These are phyloP conservation scores for Helicoverpa assulta DNA, from an alignment of 2,888 invertebrate species.

Conservation along the genomic window DNA sequence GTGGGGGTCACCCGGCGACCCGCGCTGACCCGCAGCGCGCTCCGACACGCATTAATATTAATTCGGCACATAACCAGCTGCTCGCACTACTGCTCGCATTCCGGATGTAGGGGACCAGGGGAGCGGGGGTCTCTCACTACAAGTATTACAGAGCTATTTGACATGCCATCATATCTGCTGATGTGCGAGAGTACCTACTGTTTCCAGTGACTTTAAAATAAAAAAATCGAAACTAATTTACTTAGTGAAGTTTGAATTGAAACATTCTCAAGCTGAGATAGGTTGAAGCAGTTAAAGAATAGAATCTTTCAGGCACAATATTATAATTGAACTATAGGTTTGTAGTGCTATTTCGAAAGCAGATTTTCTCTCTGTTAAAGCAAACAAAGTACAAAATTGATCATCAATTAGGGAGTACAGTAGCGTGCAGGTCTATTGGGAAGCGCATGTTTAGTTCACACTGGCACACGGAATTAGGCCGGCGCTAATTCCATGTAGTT, in stretches of 20 bases:
- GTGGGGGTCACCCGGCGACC: constrained; percentile 50
- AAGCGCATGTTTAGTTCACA: constrained; percentile 9
- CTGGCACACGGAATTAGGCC: constrained; percentile 3
- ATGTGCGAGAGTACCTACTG: no score
- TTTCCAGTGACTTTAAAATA: no score
- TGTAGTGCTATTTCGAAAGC: not conserved
- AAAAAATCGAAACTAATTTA: no score
- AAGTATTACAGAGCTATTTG: not conserved
- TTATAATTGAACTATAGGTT: no score
- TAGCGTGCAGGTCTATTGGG: not conserved
- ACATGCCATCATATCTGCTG: no score
- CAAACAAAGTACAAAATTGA: not conserved
- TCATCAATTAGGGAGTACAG: not conserved
- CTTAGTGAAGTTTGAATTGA: no score
- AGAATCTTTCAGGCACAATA: no score
- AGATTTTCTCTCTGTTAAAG: not conserved
- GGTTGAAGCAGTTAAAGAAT: no score
- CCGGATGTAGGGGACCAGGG: constrained; percentile 34
- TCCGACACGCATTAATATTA: constrained; percentile 60
- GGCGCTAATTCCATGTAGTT: constrained; percentile 22
- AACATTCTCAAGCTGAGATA: no score
- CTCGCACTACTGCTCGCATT: constrained; percentile 43
- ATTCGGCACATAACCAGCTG: constrained; percentile 49
- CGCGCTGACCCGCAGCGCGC: constrained; percentile 39
- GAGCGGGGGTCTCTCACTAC: not conserved